Evolutionary conservation across 1,140 invertebrate species (phyloP), one percentile per base, ranked within the genome.

Genomic region (Notospermus geniculatus): DNA sequence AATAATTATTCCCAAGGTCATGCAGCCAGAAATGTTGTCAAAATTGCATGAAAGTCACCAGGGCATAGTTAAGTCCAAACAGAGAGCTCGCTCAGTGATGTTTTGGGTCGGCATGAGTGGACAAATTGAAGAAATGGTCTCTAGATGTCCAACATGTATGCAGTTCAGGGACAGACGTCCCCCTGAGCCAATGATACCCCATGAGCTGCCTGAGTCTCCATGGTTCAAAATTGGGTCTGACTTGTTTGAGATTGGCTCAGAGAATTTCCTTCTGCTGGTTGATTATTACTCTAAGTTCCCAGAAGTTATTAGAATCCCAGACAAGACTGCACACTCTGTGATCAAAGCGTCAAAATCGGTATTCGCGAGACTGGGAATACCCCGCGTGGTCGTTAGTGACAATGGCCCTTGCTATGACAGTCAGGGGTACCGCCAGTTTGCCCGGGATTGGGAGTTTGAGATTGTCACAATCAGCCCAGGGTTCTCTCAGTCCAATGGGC

Each of bases 381-480:
- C 71, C 15, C 62, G 61, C 15, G 41, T 39, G 13, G 23, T 67
- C 0, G 52, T 66, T 7, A 43, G 50, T 1, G 81, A 83, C 69
- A 78, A 80, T 61, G 80, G 76, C 7, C 72, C 79, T 1, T 76
- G 80, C 36, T 83, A 78, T 67, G 56, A 50, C 0, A 75, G 67
- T 5, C 54, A 55, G 1, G 68, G 77, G 59, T 84, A 83, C 66
- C 66, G 61, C 59, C 58, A 68, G 1, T 84, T 84, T 73, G 41
- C 66, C 2, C 68, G 69, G 63, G 59, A 74, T 1, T 84, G 78
- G 74, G 68, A 73, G 9, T 77, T 84, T 58, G 54, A 69, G 2
- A 73, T 80, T 63, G 52, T 59, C 1, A 79, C 73, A 5, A 72
- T 69, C 11, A 75, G 67, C 32, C 80, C 81, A 2, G 57, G 67